Evolutionary conservation across 1,140 invertebrate species (phyloP).

Genomic region (Leptinotarsa defecta): DNA sequence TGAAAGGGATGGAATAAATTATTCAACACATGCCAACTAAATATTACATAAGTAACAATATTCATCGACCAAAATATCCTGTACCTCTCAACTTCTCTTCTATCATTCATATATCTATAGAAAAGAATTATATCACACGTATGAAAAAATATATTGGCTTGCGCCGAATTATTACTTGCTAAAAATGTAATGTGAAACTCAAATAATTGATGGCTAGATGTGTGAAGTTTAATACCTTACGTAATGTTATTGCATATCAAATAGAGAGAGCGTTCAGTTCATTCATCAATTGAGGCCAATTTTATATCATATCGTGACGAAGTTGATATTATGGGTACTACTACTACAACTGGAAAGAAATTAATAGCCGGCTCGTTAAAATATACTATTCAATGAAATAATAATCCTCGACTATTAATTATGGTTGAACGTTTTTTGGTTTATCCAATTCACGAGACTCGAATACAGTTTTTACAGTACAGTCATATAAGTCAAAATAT

Average conservation of each 20-base stretch:
- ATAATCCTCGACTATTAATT: too few relatives aligned
- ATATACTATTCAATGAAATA: too few relatives aligned
- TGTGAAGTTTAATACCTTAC: slow-evolving; percentile 8
- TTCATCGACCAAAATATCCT: too few relatives aligned
- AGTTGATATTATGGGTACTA: not conserved
- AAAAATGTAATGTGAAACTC: slow-evolving; percentile 6
- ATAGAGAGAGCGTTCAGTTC: not conserved
- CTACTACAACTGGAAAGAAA: not conserved
- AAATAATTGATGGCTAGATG: not conserved
- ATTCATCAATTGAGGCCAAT: slow-evolving; percentile 3
- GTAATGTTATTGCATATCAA: slow-evolving; percentile 6
- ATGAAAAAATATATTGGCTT: not conserved
- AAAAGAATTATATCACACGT: not conserved
- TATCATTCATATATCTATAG: too few relatives aligned
- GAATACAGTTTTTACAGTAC: too few relatives aligned
- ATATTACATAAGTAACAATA: too few relatives aligned
- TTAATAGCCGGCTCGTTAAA: not conserved
- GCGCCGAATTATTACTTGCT: not conserved
- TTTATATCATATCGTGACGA: not conserved
- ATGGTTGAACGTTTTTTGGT: too few relatives aligned
- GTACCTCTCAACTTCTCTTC: too few relatives aligned
- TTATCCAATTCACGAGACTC: too few relatives aligned
- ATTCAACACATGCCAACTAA: too few relatives aligned
- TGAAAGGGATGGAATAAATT: too few relatives aligned
- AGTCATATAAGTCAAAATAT: too few relatives aligned